A percentile compares a stretch with the other conserved stretches of the same genome.
Evolutionary conservation across 2,113 vertebrate species (phyloP).

Genomic region (Elaphurus davidianus): DNA sequence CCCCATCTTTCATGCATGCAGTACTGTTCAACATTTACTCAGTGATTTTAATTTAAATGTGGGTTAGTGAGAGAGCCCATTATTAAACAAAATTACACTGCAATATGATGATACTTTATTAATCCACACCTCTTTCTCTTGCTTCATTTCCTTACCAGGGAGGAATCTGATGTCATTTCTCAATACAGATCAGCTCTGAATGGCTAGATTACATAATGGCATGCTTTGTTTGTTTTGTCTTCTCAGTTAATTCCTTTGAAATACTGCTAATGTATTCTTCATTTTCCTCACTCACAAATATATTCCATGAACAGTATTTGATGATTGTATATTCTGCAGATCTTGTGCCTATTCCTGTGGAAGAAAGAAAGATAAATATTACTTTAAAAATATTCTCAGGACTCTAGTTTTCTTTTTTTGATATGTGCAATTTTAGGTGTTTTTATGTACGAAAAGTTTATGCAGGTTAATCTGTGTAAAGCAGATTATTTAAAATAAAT

Average conservation of each 20-base stretch:
- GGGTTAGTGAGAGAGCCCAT: neutral
- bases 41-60: slow-evolving; percentile 51
- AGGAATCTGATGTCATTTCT: slow-evolving; percentile 56
- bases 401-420: neutral
- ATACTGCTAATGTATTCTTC: slow-evolving; percentile 34
- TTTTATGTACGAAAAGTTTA: neutral
- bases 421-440: neutral
- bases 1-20: neutral
- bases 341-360: neutral
- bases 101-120: slow-evolving; percentile 17
- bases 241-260: slow-evolving; percentile 52
- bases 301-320: neutral
- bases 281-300: slow-evolving; percentile 27
- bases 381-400: neutral
- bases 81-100: slow-evolving; percentile 45
- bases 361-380: neutral
- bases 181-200: slow-evolving; percentile 48
- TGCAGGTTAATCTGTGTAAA: neutral
- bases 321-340: neutral
- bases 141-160: slow-evolving; percentile 29
- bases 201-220: slow-evolving; percentile 19
- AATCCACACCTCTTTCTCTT: slow-evolving; percentile 18
- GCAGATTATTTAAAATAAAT: neutral
- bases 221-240: slow-evolving; percentile 36
- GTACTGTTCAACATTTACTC: neutral